phyloP scores from a whole-genome alignment of 2,888 invertebrate genomes.

The Heliconius ethilla region DNA sequence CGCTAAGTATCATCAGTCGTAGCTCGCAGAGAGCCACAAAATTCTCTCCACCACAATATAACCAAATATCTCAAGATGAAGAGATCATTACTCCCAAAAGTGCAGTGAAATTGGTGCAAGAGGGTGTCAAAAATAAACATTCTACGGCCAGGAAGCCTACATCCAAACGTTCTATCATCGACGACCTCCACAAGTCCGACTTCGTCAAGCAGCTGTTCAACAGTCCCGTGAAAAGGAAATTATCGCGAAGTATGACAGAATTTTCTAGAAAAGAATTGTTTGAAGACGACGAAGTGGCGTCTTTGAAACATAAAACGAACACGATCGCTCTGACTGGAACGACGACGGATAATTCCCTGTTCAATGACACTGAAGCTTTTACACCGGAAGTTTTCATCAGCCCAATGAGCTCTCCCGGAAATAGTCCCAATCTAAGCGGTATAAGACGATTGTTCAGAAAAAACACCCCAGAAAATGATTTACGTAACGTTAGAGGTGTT shows the following conservation, averaged over 20 bases:
- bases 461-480: conserved; percentile 59
- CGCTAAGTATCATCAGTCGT: conserved; percentile 36
- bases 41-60: conserved; percentile 45
- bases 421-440: conserved; percentile 57
- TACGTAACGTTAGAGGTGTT: conserved; percentile 58
- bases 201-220: conserved; percentile 73
- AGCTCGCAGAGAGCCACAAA: conserved; percentile 47
- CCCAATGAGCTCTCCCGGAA: conserved; percentile 59
- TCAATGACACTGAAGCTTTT: conserved; percentile 53
- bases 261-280: conserved; percentile 61
- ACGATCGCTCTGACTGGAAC: conserved; percentile 52
- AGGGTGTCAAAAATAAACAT: conserved; percentile 73
- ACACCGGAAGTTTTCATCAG: conserved; percentile 68
- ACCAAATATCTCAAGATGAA: conserved; percentile 51
- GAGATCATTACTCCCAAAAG: conserved; percentile 69
- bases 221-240: conserved; percentile 75
- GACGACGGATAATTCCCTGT: conserved; percentile 52
- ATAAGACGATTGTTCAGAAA: conserved; percentile 59
- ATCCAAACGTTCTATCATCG: conserved; percentile 74
- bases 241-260: conserved; percentile 77
- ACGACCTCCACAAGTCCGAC: conserved; percentile 69
- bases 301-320: conserved; percentile 51
- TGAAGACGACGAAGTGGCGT: conserved; percentile 54
- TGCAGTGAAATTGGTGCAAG: conserved; percentile 61
- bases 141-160: conserved; percentile 76